phyloP scores from a whole-genome alignment of 2,113 vertebrate species.

The Xenopus laevis region DNA sequence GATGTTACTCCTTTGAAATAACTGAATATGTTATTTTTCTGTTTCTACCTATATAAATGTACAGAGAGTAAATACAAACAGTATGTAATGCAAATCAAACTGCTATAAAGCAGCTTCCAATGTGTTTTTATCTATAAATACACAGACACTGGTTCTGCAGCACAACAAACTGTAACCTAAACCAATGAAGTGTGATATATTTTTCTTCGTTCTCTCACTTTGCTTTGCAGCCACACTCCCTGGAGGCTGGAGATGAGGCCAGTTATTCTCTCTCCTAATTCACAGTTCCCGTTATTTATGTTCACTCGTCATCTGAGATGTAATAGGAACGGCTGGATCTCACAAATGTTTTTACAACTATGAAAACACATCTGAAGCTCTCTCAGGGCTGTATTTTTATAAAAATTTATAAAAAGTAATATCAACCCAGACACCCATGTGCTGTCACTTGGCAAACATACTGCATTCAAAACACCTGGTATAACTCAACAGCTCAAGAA shows the following conservation, averaged over 20 bases:
- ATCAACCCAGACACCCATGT: slow-evolving; percentile 6
- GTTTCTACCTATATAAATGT: no score
- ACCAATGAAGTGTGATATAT: slow-evolving; percentile 9
- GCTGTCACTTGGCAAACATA: slow-evolving; percentile 18
- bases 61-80: no score
- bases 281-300: slow-evolving; percentile 40
- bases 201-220: slow-evolving; percentile 23
- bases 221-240: slow-evolving; percentile 10
- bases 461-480: slow-evolving; percentile 21
- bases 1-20: no score
- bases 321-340: slow-evolving; percentile 24
- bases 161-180: no score
- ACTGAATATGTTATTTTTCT: no score
- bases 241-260: slow-evolving; percentile 12
- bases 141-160: no score
- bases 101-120: no score
- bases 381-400: slow-evolving; percentile 1
- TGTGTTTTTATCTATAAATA: no score
- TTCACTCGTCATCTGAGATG: slow-evolving; percentile 7
- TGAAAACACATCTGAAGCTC: slow-evolving; percentile 14
- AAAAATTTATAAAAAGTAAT: slow-evolving; percentile 15
- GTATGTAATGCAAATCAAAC: no score
- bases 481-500: slow-evolving; percentile 6
- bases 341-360: slow-evolving; percentile 26
- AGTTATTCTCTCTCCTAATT: slow-evolving; percentile 22